Evolutionary conservation across 2,888 invertebrate species (phyloP).

Genomic region (Griposia aprilina): DNA sequence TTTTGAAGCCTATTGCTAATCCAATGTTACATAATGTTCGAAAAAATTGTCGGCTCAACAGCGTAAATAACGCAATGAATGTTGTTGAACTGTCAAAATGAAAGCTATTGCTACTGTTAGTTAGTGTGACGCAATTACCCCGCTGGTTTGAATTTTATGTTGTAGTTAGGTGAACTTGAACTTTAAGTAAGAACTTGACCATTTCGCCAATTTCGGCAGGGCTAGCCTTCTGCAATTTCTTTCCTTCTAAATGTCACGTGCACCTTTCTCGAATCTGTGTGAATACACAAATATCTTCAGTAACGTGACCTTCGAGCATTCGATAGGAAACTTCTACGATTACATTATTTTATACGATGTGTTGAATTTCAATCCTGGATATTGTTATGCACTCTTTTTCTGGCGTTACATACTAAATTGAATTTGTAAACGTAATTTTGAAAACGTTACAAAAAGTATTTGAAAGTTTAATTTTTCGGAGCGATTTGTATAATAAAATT

Average conservation of each 20-base stretch:
- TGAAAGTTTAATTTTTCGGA: conserved; percentile 26
- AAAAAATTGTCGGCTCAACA: no score
- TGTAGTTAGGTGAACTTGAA: neutral
- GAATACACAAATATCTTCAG: conserved; percentile 30
- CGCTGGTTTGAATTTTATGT: neutral
- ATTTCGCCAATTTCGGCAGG: neutral
- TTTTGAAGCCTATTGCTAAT: no score
- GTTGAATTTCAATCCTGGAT: conserved; percentile 25
- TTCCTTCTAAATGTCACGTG: conserved; percentile 22
- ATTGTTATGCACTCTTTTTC: conserved; percentile 30
- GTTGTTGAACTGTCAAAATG: no score
- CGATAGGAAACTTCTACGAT: neutral
- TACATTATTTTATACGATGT: neutral
- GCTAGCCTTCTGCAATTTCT: conserved; percentile 38
- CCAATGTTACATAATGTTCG: no score
- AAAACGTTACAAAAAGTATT: conserved; percentile 35
- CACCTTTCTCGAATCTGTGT: conserved; percentile 38
- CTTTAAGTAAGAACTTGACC: neutral
- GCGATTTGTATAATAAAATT: conserved; percentile 11
- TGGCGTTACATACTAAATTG: neutral
- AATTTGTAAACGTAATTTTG: conserved; percentile 1
- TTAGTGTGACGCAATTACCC: no score
- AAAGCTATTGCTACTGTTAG: no score
- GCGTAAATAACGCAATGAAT: no score
- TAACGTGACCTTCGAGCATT: conserved; percentile 48